A percentile compares a stretch with the other conserved stretches of the same genome.
Conservation (phyloP, 1,140 invertebrate species). For the Diabrotica virgifera region DNA sequence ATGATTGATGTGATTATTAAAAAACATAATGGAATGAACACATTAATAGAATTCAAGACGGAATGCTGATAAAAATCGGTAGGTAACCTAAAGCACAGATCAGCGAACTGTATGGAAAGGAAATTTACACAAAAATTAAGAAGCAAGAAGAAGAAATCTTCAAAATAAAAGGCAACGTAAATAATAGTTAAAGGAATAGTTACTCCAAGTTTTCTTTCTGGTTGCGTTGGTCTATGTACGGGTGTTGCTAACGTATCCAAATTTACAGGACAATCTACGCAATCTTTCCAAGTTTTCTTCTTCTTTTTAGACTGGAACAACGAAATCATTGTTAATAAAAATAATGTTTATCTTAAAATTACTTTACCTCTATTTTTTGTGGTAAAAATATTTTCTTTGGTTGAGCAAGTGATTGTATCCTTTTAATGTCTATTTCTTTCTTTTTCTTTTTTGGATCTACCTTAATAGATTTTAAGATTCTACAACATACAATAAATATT, state of each 20-base stretch:
- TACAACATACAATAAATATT: neutral
- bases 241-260: neutral
- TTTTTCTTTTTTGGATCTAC: conserved; percentile 6
- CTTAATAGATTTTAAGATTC: neutral
- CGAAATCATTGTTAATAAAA: too few species aligned
- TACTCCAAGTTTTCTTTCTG: neutral
- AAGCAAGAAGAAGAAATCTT: too few species aligned
- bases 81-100: too few species aligned
- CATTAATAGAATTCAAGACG: too few species aligned
- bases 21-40: too few species aligned
- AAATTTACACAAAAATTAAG: too few species aligned
- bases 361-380: neutral
- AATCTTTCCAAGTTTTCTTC: neutral
- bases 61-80: too few species aligned
- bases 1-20: too few species aligned
- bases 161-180: too few species aligned
- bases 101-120: too few species aligned
- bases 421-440: conserved; percentile 12
- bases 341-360: too few species aligned
- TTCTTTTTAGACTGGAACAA: neutral
- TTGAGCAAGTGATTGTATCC: conserved; percentile 8
- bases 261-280: neutral
- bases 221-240: neutral
- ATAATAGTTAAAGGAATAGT: neutral
- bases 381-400: conserved; percentile 12